Percentiles rank a stretch among this genome's conserved stretches.
phyloP scores from a whole-genome alignment of 2,797 vertebrate species.

The Clarias platycephalus region DNA sequence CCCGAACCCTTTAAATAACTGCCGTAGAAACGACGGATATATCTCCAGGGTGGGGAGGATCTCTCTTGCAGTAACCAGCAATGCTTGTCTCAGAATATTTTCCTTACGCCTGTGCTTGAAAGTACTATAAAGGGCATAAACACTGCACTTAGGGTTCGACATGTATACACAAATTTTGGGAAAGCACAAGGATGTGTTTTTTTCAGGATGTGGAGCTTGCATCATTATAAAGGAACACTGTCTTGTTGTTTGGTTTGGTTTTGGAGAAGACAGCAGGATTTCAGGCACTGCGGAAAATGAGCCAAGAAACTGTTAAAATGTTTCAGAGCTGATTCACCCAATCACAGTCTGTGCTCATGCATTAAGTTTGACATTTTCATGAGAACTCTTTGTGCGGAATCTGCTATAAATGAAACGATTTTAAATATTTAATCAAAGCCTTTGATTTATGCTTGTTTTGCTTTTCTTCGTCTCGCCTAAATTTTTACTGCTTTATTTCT shows the following conservation, averaged over 20 bases:
- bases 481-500: neutral
- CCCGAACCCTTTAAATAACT: too few relatives aligned
- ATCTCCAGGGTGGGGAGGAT: too few relatives aligned
- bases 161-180: neutral
- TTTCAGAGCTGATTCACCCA: neutral
- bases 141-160: neutral
- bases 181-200: neutral
- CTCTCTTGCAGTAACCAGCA: too few relatives aligned
- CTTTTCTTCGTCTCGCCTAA: too few relatives aligned
- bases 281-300: neutral
- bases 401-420: neutral
- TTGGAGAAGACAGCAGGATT: neutral
- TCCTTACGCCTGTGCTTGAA: too few relatives aligned
- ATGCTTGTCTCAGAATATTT: too few relatives aligned
- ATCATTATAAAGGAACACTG: neutral
- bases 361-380: constrained; percentile 7
- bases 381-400: neutral
- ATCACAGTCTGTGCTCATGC: constrained; percentile 7
- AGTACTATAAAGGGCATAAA: neutral
- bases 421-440: neutral
- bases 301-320: constrained; percentile 11
- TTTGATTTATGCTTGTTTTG: neutral
- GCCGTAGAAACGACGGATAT: too few relatives aligned
- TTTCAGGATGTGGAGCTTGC: neutral
- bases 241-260: neutral